phyloP scores from a whole-genome alignment of 1,140 invertebrate genomes.

The Sitobion miscanthi region DNA sequence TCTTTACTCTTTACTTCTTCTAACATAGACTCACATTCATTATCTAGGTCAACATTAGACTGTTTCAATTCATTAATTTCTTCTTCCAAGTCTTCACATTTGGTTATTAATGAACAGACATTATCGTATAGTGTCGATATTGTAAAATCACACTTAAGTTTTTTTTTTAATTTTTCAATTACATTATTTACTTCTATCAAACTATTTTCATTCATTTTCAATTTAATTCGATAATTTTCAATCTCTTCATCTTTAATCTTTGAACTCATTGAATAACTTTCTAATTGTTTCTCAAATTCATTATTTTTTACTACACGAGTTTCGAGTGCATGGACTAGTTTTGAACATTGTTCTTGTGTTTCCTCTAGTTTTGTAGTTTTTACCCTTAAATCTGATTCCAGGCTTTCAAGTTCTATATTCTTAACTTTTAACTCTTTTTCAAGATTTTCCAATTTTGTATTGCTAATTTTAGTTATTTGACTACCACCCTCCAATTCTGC shows the following conservation, averaged over 20 bases:
- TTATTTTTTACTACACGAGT: neutral
- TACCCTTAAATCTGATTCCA: neutral
- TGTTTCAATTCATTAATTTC: slow-evolving; percentile 22
- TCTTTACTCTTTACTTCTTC: slow-evolving; percentile 36
- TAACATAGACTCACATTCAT: slow-evolving; percentile 42
- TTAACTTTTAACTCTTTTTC: neutral
- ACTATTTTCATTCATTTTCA: neutral
- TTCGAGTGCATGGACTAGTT: neutral
- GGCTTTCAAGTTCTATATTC: neutral
- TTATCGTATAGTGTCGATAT: neutral
- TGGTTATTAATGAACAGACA: neutral
- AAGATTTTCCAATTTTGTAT: neutral
- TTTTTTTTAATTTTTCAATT: slow-evolving; percentile 25
- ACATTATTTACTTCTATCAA: neutral
- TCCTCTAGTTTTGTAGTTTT: neutral
- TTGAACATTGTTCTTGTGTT: neutral
- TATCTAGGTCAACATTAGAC: neutral
- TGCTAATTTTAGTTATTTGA: neutral
- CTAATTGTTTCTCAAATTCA: slow-evolving; percentile 28
- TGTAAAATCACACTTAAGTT: neutral
- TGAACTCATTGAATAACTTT: neutral
- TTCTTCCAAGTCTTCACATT: slow-evolving; percentile 6
- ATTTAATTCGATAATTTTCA: slow-evolving; percentile 4
- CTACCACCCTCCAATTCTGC: neutral
- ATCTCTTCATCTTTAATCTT: slow-evolving; percentile 38